Evolutionary conservation across 2,888 invertebrate genomes (phyloP), one percentile per base, ranked within the genome.

Genomic region (Nemapogon koenigi): DNA sequence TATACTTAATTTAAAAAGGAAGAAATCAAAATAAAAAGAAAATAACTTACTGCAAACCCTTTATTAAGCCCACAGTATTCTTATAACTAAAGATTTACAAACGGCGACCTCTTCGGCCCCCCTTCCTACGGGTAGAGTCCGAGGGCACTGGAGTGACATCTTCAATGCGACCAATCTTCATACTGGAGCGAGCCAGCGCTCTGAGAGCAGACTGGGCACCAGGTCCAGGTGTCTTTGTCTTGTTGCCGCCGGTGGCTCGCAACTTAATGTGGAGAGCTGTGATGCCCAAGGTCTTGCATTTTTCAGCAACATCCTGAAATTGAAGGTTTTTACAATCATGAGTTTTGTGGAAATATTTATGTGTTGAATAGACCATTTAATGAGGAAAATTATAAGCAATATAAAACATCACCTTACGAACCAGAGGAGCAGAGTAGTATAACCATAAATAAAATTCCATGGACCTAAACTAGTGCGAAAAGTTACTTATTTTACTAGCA

Each of bases 121-220:
- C 98, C 93, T 99, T 99, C 87, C 98, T 95, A 67, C 99, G 90
- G 39, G 98, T 99, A 46, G 95, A 92, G 81, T 99, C 99, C 40
- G 97, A 97, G 58, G 99, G 99, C 73, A 99, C 98, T 15, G 99
- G 99, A 7, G 99, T 99, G 7, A 99, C 99, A 84, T 99, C 99
- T 81, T 94, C 97, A 67, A 99, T 99, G 58, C 99, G 90, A 37
- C 99, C 99, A 71, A 99, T 99, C 79, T 98, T 98, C 96, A 99
- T 98, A 56, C 93, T 95, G 42, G 97, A 94, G 73, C 99, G 94
- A 52, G 99, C 99, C 51, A 99, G 83, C 53, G 99, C 99, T 55
- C 99, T 86, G 38, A 99, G 87, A 32, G 99, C 99, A 41, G 98
- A 97, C 78, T 94, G 94, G 27, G 98, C 99, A 47, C 99, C 99